Evolutionary conservation across 2,797 vertebrate species (phyloP).

Genomic region (Periparus ater): DNA sequence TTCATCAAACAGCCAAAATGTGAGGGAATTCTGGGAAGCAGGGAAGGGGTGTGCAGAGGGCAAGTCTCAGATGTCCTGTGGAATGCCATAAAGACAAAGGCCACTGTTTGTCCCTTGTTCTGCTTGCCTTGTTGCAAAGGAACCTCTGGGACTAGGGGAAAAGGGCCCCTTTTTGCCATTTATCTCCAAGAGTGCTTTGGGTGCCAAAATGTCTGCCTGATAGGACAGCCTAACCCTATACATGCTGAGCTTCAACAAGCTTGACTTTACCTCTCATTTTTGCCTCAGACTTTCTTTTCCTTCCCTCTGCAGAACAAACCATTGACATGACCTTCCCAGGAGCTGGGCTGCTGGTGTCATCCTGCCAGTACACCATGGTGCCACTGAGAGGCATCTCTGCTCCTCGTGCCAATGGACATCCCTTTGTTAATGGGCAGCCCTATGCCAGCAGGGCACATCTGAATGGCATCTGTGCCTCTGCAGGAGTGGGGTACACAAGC

Average conservation of each 20-base stretch:
- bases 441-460: conserved; percentile 63
- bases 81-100: neutral
- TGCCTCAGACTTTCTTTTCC: neutral
- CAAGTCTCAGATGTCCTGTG: neutral
- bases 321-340: conserved; percentile 89
- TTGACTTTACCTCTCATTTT: neutral
- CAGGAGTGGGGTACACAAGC: conserved; percentile 75
- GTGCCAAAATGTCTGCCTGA: neutral
- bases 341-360: conserved; percentile 81
- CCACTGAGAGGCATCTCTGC: conserved; percentile 86
- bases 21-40: neutral
- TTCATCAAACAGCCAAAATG: neutral
- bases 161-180: neutral
- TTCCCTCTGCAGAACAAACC: conserved; percentile 85
- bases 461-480: conserved; percentile 68
- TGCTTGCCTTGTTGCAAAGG: neutral
- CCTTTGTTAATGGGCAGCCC: conserved; percentile 80
- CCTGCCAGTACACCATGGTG: conserved; percentile 98
- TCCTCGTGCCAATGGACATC: conserved; percentile 75
- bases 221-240: neutral
- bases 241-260: neutral
- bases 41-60: neutral
- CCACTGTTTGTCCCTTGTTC: neutral
- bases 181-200: neutral
- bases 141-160: neutral